A percentile compares a stretch with the other conserved stretches of the same genome.
Evolutionary conservation across 2,797 vertebrate genomes (phyloP).

Genomic region (Taenioides sp.): DNA sequence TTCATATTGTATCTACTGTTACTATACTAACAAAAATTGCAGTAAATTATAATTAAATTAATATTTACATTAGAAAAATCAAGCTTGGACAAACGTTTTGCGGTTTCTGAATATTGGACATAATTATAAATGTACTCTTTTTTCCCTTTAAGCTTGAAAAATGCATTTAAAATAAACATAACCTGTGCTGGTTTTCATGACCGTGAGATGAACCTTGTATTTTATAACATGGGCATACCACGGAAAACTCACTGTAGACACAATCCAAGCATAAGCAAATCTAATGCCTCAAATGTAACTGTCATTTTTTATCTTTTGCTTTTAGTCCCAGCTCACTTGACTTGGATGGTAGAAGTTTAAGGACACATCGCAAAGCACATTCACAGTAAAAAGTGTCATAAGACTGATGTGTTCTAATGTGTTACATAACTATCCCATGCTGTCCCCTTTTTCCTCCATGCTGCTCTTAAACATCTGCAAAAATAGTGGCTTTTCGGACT

Average conservation of each 20-base stretch:
- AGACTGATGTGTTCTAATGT: conserved; percentile 50
- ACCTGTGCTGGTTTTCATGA: not conserved
- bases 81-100: no score
- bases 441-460: conserved; percentile 46
- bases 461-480: conserved; percentile 68
- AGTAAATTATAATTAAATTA: not conserved
- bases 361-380: conserved; percentile 18
- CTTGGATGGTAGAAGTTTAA: not conserved
- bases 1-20: not conserved
- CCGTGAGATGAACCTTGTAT: not conserved
- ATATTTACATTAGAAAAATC: no score
- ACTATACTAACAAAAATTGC: not conserved
- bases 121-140: not conserved
- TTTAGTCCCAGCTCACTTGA: not conserved
- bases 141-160: not conserved
- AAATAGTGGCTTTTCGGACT: conserved; percentile 66
- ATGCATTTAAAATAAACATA: not conserved
- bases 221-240: conserved; percentile 31
- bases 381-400: conserved; percentile 32
- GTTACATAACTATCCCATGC: conserved; percentile 47
- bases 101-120: no score
- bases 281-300: not conserved
- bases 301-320: not conserved
- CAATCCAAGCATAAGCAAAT: conserved; percentile 4
- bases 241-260: conserved; percentile 26